These are phyloP conservation scores for Oscheius myriophilus DNA, from an alignment of 2,888 invertebrate species.

Conservation along the genomic window DNA sequence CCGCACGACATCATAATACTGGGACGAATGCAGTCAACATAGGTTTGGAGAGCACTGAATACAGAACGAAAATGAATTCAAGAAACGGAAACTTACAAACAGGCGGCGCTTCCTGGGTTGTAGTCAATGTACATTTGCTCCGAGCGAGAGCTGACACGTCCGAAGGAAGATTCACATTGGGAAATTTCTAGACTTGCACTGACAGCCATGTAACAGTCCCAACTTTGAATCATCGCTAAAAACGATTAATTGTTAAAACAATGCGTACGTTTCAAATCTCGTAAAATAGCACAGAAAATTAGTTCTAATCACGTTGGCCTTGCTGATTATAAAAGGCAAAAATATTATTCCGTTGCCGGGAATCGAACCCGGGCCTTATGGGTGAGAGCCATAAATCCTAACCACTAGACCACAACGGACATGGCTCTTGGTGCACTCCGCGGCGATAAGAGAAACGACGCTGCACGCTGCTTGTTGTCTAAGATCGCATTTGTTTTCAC, in stretches of 20 bases:
- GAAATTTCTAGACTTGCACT: constrained; percentile 49
- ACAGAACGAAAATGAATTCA: neutral
- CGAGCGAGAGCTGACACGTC: constrained; percentile 34
- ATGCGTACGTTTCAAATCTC: no score
- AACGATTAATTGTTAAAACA: neutral
- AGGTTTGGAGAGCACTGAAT: constrained; percentile 57
- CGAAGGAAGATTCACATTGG: constrained; percentile 49
- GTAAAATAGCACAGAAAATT: no score
- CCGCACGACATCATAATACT: constrained; percentile 54
- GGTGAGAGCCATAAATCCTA: constrained; percentile 52
- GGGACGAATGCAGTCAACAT: constrained; percentile 56
- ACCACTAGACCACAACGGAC: constrained; percentile 42
- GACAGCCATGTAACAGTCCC: constrained; percentile 56
- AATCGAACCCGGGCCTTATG: constrained; percentile 54
- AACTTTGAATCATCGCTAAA: constrained; percentile 56
- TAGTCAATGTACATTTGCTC: constrained; percentile 56
- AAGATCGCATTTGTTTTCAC: no score
- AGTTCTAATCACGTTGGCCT: no score
- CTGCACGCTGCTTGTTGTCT: no score
- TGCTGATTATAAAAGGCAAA: no score
- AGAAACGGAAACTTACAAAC: constrained; percentile 42
- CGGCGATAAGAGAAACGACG: no score
- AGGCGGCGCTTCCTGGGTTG: constrained; percentile 47
- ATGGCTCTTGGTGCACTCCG: no score
- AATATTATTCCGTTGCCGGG: constrained; percentile 48